Evolutionary conservation across 2,113 vertebrate species (phyloP), one percentile per base, ranked within the genome.

Genomic region (Verasper variegatus): DNA sequence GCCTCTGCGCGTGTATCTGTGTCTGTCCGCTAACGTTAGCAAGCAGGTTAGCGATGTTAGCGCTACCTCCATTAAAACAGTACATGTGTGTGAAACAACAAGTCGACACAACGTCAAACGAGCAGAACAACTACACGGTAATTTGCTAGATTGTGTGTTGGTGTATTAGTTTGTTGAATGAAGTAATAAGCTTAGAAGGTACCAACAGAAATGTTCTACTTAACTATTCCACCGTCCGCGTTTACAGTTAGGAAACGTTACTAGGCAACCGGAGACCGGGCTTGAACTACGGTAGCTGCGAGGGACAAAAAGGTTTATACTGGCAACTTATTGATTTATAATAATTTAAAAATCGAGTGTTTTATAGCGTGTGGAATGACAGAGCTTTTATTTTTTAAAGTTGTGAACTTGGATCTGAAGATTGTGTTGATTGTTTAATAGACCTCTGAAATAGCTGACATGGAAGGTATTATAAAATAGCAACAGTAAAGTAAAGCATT

Each of bases 201-300:
- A 23, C 24, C 7, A 13, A 57, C 18, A 5, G 4, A 52, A 31
- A 14, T 5, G 4, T 59, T 26, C 2, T 40, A 17, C 2, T n/a
- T 1, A 7, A 58, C 9, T 21, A 7, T 35, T 23, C 23, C 5
- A 56, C 4, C n/a, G 35, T 45, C 18, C 0, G 23, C 69, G 67
- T 76, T 45, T 80, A 49, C 11, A 2, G 69, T 66, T 70, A 47
- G 31, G 17, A n/a, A 62, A 8, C 8, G 92, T 90, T 81, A 52
- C 90, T 65, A 71, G 35, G 91, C 90, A 90, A 92, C 89, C 24
- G 3, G 5, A 63, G 17, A 45, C 12, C 0, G 20, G 23, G 2
- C 13, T 54, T 40, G 0, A 24, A 64, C 77, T 85, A 92, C 87
- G 82, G 91, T 3, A 58, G 11, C 24, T 2, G 6, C 47, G 42